These are phyloP conservation scores for Luehdorfia chinensis DNA, from an alignment of 1,140 invertebrate genomes.

Conservation along the genomic window DNA sequence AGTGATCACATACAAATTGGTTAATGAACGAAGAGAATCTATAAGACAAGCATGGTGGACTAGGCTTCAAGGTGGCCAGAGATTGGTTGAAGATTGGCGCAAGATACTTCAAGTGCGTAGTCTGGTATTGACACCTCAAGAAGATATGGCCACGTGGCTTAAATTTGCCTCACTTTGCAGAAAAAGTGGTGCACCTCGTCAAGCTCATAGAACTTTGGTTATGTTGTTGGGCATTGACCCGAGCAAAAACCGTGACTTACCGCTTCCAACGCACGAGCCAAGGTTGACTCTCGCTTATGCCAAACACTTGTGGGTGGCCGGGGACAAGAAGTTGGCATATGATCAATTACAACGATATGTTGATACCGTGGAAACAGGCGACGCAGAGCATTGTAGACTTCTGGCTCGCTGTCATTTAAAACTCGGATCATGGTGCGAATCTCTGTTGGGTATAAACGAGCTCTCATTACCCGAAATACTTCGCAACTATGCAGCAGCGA, in stretches of 20 bases:
- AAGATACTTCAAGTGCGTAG: constrained; percentile 96
- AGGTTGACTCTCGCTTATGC: constrained; percentile 10
- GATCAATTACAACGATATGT: constrained; percentile 88
- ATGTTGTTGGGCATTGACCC: constrained; percentile 76
- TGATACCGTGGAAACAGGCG: constrained; percentile 81
- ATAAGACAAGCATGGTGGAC: constrained; percentile 98
- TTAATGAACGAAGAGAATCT: constrained; percentile 89
- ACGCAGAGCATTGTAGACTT: constrained; percentile 82
- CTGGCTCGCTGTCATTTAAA: constrained; percentile 93
- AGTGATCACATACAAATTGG: constrained; percentile 96
- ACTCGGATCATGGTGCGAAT: constrained; percentile 93
- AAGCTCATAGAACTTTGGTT: constrained; percentile 93
- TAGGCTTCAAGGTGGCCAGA: constrained; percentile 94
- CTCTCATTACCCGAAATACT: constrained; percentile 90
- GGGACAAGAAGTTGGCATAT: constrained; percentile 87
- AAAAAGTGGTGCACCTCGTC: constrained; percentile 90
- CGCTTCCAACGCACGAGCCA: constrained; percentile 8
- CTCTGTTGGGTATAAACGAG: constrained; percentile 88
- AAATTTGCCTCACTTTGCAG: constrained; percentile 98
- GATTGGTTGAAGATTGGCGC: constrained; percentile 98
- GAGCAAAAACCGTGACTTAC: constrained; percentile 13
- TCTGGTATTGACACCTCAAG: constrained; percentile 93
- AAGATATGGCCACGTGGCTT: constrained; percentile 97
- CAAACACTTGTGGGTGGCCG: constrained; percentile 62
- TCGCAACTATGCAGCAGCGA: constrained; percentile 92